These are phyloP conservation scores for Limenitis camilla DNA, from an alignment of 2,888 invertebrate genomes.

Conservation along the genomic window DNA sequence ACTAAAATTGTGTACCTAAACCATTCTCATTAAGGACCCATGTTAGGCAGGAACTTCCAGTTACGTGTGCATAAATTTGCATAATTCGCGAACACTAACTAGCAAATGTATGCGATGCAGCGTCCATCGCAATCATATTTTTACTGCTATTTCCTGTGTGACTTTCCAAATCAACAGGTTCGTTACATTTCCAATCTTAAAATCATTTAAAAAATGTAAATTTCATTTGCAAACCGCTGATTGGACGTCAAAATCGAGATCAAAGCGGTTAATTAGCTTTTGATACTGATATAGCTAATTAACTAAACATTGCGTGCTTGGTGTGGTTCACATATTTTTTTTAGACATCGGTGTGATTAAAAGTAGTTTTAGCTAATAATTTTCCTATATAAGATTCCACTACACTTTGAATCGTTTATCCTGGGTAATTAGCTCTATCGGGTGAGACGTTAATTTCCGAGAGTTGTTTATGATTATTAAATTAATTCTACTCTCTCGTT, in stretches of 20 bases:
- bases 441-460: not conserved
- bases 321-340: too few relatives aligned
- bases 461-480: not conserved
- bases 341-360: too few relatives aligned
- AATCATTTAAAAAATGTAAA: not conserved
- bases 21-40: too few relatives aligned
- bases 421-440: not conserved
- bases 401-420: too few relatives aligned
- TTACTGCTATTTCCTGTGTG: not conserved
- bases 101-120: not conserved
- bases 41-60: too few relatives aligned
- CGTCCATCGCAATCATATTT: not conserved
- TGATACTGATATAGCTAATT: slow-evolving; percentile 53
- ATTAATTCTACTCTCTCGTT: not conserved
- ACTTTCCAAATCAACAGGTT: not conserved
- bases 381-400: too few relatives aligned
- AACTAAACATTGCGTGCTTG: slow-evolving; percentile 29
- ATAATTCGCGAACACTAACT: not conserved
- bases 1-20: too few relatives aligned
- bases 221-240: not conserved
- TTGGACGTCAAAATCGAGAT: slow-evolving; percentile 7
- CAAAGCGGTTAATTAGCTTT: slow-evolving; percentile 14
- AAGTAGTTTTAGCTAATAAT: too few relatives aligned
- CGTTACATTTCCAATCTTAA: not conserved
- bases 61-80: too few relatives aligned